These are phyloP conservation scores for Notothenia coriiceps DNA, from an alignment of 2,113 vertebrate species.

Conservation along the genomic window DNA sequence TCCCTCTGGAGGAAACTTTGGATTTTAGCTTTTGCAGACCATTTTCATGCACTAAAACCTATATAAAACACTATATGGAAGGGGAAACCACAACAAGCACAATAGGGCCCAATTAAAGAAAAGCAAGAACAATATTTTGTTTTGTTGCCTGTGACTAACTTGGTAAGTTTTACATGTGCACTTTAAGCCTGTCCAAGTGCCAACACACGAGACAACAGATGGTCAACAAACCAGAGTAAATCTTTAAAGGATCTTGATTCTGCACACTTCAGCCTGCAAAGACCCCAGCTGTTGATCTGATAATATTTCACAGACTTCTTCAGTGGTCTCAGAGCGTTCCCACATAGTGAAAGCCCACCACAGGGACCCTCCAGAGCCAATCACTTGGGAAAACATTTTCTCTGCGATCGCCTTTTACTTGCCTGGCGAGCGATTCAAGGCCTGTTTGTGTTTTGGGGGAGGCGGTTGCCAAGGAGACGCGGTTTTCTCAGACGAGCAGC, in stretches of 20 bases:
- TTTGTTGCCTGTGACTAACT: background rate
- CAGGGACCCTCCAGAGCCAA: slow-evolving; percentile 62
- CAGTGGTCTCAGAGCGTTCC: slow-evolving; percentile 72
- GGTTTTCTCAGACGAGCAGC: slow-evolving; percentile 71
- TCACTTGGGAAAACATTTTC: slow-evolving; percentile 81
- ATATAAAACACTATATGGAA: no score
- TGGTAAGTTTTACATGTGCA: background rate
- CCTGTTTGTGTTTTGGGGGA: slow-evolving; percentile 80
- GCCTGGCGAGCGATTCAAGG: slow-evolving; percentile 65
- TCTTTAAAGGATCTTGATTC: slow-evolving; percentile 23
- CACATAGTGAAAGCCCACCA: slow-evolving; percentile 69
- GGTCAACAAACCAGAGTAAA: slow-evolving; percentile 32
- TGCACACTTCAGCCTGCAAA: slow-evolving; percentile 23
- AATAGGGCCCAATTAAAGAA: no score
- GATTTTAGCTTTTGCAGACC: no score
- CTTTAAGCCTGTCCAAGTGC: background rate
- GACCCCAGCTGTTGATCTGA: slow-evolving; percentile 66
- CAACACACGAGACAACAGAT: background rate
- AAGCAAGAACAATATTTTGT: background rate
- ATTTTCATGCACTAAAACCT: no score
- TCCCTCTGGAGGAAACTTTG: no score
- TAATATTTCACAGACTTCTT: slow-evolving; percentile 71
- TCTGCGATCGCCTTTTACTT: slow-evolving; percentile 58
- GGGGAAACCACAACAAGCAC: no score
- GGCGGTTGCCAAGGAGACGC: slow-evolving; percentile 73